phyloP scores from a whole-genome alignment of 1,140 invertebrate species.

The Caenorhabditis remanei region DNA sequence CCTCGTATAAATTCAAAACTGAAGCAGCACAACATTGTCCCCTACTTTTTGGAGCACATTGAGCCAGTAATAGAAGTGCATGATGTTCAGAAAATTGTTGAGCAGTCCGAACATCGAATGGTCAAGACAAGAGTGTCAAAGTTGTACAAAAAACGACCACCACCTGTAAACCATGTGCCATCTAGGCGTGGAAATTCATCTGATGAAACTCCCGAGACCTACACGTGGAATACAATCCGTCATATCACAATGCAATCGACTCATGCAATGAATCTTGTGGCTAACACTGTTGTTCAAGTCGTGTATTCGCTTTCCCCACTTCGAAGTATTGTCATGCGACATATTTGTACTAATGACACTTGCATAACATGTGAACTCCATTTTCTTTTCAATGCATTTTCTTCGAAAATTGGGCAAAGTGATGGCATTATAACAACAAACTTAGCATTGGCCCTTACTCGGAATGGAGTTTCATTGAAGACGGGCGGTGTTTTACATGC shows the following conservation, averaged over 20 bases:
- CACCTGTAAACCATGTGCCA: not conserved
- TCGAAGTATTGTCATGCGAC: conserved; percentile 9
- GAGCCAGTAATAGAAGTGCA: not conserved
- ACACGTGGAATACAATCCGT: conserved; percentile 16
- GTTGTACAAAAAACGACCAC: conserved; percentile 17
- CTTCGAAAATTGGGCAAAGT: not conserved
- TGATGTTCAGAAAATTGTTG: not conserved
- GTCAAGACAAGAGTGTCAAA: not conserved
- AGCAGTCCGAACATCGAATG: not conserved
- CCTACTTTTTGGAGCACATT: not conserved
- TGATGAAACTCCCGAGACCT: not conserved
- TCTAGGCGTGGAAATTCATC: not conserved
- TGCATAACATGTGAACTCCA: conserved; percentile 23
- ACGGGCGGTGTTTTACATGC: conserved; percentile 13
- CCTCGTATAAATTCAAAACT: conserved; percentile 19
- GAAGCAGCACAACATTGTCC: not conserved
- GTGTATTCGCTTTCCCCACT: not conserved
- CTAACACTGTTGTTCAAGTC: conserved; percentile 39
- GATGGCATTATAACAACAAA: not conserved
- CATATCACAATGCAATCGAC: conserved; percentile 40
- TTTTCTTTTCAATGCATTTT: conserved; percentile 30
- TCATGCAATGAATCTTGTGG: conserved; percentile 14
- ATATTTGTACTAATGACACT: conserved; percentile 11
- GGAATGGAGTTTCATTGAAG: conserved; percentile 30
- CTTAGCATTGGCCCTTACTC: not conserved